Percentiles rank a stretch among this genome's conserved stretches.
These are phyloP conservation scores for Siniperca scherzeri DNA, from an alignment of 2,797 vertebrate genomes.

Conservation along the genomic window DNA sequence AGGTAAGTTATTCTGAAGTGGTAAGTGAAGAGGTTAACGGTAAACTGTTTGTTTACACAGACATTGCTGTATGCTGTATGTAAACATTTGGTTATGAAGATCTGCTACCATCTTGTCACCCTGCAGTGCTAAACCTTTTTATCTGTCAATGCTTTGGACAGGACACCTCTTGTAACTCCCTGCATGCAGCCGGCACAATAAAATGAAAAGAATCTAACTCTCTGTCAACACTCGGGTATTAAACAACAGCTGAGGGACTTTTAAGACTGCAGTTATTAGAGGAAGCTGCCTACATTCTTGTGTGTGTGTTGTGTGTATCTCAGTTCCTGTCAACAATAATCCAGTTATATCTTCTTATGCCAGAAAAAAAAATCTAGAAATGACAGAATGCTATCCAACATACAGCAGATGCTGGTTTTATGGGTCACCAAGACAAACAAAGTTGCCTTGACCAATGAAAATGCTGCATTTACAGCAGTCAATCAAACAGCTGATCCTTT, in stretches of 20 bases:
- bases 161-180: conserved; percentile 3
- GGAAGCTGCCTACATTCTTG: conserved; percentile 52
- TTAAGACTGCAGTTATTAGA: conserved; percentile 60
- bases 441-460: conserved; percentile 23
- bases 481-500: conserved; percentile 18
- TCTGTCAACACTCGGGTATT: conserved; percentile 3
- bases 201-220: conserved; percentile 20
- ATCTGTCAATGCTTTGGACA: conserved; percentile 29
- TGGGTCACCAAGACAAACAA: conserved; percentile 18
- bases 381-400: conserved; percentile 6
- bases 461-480: conserved; percentile 15
- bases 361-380: conserved; percentile 39
- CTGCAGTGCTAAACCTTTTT: conserved; percentile 23
- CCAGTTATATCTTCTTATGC: conserved; percentile 20
- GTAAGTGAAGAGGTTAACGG: conserved; percentile 27
- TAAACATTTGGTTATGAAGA: conserved; percentile 67
- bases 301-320: conserved; percentile 20
- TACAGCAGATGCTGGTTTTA: conserved; percentile 28
- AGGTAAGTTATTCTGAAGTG: conserved; percentile 27
- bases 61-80: conserved; percentile 37
- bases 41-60: conserved; percentile 46
- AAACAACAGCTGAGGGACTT: conserved; percentile 47
- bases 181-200: conserved; percentile 4
- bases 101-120: conserved; percentile 15
- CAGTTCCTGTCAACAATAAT: conserved; percentile 50